phyloP scores from a whole-genome alignment of 2,113 vertebrate species.

The Dolichotis patagonum region DNA sequence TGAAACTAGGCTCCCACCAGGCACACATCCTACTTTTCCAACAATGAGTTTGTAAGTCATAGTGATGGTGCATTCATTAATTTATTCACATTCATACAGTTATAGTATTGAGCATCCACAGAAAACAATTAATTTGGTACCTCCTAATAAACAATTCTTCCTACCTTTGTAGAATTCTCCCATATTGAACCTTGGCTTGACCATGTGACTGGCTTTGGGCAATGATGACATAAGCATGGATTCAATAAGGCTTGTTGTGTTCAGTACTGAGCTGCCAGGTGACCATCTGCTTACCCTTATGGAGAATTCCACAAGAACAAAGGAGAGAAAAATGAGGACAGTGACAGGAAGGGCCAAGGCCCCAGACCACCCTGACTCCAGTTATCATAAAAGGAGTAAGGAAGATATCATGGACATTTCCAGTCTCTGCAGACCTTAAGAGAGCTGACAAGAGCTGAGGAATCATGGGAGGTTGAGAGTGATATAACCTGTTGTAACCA shows the following conservation, averaged over 20 bases:
- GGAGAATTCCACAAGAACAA: background rate
- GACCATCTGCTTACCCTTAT: background rate
- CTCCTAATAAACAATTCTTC: background rate
- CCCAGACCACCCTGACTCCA: background rate
- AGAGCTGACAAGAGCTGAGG: background rate
- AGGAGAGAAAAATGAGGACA: background rate
- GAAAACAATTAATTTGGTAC: background rate
- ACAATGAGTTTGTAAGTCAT: background rate
- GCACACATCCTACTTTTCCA: background rate
- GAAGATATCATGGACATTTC: background rate
- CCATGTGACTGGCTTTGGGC: background rate
- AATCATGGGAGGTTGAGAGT: background rate
- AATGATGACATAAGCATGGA: background rate
- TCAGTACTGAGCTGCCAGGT: background rate
- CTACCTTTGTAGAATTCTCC: background rate
- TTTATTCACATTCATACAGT: too few relatives aligned
- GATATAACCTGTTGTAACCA: background rate
- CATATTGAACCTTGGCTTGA: background rate
- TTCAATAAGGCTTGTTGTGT: background rate
- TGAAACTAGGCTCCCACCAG: background rate
- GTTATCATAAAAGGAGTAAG: background rate
- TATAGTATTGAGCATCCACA: background rate
- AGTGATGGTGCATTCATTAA: background rate
- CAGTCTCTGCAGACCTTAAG: background rate
- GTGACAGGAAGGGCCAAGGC: background rate